Evolutionary conservation across 2,113 vertebrate species (phyloP), one percentile per base, ranked within the genome.

Genomic region (Pogona vitticeps): DNA sequence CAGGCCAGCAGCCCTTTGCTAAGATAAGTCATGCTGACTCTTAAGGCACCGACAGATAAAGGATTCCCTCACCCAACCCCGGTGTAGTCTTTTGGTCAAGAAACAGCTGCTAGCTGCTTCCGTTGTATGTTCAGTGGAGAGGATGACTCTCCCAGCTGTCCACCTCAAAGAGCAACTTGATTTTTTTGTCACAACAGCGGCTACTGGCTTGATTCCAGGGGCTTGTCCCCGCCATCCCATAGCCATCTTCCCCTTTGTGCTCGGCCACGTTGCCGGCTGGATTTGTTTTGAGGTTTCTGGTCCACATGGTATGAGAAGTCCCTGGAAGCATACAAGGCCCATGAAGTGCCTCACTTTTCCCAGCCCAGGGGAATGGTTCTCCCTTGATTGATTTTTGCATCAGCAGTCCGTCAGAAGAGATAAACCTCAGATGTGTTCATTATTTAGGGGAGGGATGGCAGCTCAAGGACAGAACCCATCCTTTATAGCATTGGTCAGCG

Each of bases 361-460:
- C 81, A 52, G 67, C 1, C 77, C 0, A 0, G 31, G 77, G 90
- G 67, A 86, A 0, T 65, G 5, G 15, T 80, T 79, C 80, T 90
- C 86, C 88, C 93, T 92, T 88, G 84, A 28, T 87, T 79, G 28
- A 84, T 88, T 91, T 89, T 89, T 85, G 86, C 23, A 84, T 80
- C 88, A 82, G 80, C 77, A 75, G 36, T 12, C 42, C 84, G 90
- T 93, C 92, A 76, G 0, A 80, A 86, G 46, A 52, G 85, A 83
- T 67, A 9, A 58, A 88, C 85, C 75, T 8, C 58, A 28, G 79
- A 76, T 68, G 61, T 3, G 15, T 85, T 92, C n/a, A n/a, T n/a
- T n/a, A n/a, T n/a, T 42, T 40, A 42, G 38, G 21, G 36, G 38
- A 73, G 23, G 18, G 72, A 21, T 23, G 21, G 6, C 36, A 42